A percentile compares a stretch with the other conserved stretches of the same genome.
Conservation (phyloP, 2,113 vertebrate species). For the Siniperca chuatsi region DNA sequence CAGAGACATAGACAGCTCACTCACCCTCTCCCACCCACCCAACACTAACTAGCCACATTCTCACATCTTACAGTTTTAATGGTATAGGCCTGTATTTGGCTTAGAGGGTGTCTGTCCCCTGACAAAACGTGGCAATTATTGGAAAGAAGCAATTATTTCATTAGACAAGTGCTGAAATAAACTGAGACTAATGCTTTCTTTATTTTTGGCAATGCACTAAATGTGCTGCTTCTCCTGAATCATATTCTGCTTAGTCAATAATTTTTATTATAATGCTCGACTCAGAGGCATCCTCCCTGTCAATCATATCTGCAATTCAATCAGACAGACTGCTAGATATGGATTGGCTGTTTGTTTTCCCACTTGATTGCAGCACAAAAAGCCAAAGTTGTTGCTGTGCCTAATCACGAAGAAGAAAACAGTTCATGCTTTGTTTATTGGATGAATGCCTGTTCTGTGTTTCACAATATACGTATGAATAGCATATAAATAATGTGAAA, state of each 20-base stretch:
- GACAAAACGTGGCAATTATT: constrained; percentile 5
- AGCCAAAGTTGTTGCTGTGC: background rate
- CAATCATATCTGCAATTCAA: constrained; percentile 39
- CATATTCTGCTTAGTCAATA: background rate
- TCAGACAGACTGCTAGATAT: constrained; percentile 4
- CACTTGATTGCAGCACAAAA: background rate
- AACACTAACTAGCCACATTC: background rate
- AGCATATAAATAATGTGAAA: background rate
- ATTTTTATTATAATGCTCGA: background rate
- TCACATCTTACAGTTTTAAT: constrained; percentile 5
- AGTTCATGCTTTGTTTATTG: background rate
- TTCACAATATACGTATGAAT: background rate
- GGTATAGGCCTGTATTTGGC: background rate
- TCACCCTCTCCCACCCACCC: too few relatives aligned
- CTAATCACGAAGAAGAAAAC: constrained; percentile 9
- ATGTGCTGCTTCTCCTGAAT: constrained; percentile 18
- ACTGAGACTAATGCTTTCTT: constrained; percentile 6
- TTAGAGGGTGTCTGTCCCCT: background rate
- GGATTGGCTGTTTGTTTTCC: constrained; percentile 2
- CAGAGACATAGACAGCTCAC: too few relatives aligned
- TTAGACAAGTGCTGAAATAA: constrained; percentile 28
- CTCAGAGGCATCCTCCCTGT: constrained; percentile 12
- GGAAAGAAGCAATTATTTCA: constrained; percentile 38
- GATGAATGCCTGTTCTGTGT: background rate
- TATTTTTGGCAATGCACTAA: constrained; percentile 1